Evolutionary conservation across 2,113 vertebrate species (phyloP).

Genomic region (Fulmarus glacialis): DNA sequence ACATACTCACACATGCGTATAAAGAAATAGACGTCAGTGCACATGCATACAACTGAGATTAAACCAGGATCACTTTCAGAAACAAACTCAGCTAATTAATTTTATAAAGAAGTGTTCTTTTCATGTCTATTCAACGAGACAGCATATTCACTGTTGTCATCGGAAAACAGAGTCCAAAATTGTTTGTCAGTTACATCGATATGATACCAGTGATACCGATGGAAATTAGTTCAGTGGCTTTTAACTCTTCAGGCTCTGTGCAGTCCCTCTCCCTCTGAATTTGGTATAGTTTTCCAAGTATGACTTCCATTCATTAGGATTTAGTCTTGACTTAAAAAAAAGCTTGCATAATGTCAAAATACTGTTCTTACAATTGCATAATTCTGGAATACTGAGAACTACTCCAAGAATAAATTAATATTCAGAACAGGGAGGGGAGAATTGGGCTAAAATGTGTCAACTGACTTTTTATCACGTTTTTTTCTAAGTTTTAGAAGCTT

Average conservation of each 20-base stretch:
- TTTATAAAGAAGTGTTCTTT: neutral
- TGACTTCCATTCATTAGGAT: neutral
- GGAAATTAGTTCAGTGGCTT: neutral
- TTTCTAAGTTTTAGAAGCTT: neutral
- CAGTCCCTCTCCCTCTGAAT: neutral
- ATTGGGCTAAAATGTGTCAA: neutral
- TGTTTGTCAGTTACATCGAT: rapidly evolving
- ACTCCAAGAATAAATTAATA: neutral
- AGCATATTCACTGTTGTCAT: neutral
- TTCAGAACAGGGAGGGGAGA: neutral
- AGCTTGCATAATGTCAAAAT: neutral
- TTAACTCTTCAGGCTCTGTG: neutral
- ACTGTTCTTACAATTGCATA: neutral
- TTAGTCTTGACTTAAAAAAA: neutral
- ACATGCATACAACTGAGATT: neutral
- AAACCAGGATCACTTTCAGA: conserved; percentile 8
- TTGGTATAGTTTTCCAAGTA: neutral
- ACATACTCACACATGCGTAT: neutral
- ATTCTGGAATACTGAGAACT: neutral
- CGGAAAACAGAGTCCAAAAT: neutral
- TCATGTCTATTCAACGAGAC: neutral
- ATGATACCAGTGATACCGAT: rapidly evolving
- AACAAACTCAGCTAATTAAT: neutral
- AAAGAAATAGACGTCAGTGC: neutral
- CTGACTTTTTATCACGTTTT: neutral